Base-by-base conservation (phyloP, 2,888 invertebrate species). In the Caenorhabditis panamensis region DNA sequence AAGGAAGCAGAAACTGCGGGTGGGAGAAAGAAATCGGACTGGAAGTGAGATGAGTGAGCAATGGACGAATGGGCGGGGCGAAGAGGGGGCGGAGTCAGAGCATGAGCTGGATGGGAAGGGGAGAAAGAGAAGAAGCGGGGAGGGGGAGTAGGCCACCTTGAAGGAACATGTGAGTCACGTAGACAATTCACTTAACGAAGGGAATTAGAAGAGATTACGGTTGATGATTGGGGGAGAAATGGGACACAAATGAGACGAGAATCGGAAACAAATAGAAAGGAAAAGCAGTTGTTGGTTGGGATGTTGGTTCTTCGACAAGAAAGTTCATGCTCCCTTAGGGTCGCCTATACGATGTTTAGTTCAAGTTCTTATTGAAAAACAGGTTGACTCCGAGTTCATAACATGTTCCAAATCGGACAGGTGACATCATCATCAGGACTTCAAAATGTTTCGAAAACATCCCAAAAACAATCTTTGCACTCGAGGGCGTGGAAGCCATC, bases 1-100 rank as follows among this genome's bases (percentile, higher is more conserved):
- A 16, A 16, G 41, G 36, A 36, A 41, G 41, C 9, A 16, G 41
- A 41, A 41, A 16, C 41, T 13, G 41, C 41, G 36, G 61, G 47
- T 24, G 49, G 49, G 20, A 31, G 9, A 6, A 9, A 16, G 44
- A 44, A 49, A 49, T 49, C 49, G 49, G 49, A 26, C 26, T 54
- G 31, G 54, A 63, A 24, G n/a, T 51, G 51, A 51, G 51, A 51
- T 18, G 36, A 71, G 62, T 71, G 71, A 63, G 61, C 62, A 63
- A 37, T 26, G 62, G 47, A 44, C 6, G 44, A 47, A 54, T 20
- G 47, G 54, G 71, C 61, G 71, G 44, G 28, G 54, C 44, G 54
- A 16, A 4, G 51, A 51, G 53, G 44, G 56, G 71, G 71, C 63
- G 71, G 71, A 24, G 71, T 56, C 4, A 22, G 31, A 26, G 31